Conservation (phyloP, 2,888 invertebrate species). For the Leucoptera coffeella region DNA sequence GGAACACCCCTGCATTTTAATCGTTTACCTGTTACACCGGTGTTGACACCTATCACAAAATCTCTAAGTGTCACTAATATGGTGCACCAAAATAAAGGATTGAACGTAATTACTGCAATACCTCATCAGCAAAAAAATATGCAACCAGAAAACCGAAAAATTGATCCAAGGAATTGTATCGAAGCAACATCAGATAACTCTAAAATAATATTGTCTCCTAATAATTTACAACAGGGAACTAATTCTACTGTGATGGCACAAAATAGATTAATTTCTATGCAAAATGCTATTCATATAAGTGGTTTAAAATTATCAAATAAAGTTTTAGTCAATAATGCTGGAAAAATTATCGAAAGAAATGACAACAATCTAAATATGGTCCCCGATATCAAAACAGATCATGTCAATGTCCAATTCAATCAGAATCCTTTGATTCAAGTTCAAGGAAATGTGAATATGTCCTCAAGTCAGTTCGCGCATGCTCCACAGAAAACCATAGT, state of each 20-base stretch:
- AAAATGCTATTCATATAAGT: constrained; percentile 27
- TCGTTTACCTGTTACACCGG: constrained; percentile 52
- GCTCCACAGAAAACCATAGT: constrained; percentile 24
- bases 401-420: constrained; percentile 18
- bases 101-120: constrained; percentile 15
- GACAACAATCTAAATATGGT: no score
- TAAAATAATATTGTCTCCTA: constrained; percentile 37
- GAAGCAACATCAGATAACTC: constrained; percentile 22
- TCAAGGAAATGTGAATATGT: constrained; percentile 20
- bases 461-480: constrained; percentile 24
- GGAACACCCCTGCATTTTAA: constrained; percentile 41
- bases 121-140: constrained; percentile 33
- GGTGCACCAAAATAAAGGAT: constrained; percentile 26
- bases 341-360: constrained; percentile 24
- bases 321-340: constrained; percentile 26
- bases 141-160: constrained; percentile 21
- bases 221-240: constrained; percentile 22
- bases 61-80: constrained; percentile 44
- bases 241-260: constrained; percentile 38
- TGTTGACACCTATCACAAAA: constrained; percentile 51
- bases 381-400: no score
- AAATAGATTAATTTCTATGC: constrained; percentile 39
- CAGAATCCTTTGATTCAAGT: constrained; percentile 30
- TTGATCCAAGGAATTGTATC: constrained; percentile 15
- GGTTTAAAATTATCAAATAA: constrained; percentile 27